phyloP scores from a whole-genome alignment of 1,140 invertebrate species.

The Neotoxoptera formosana region DNA sequence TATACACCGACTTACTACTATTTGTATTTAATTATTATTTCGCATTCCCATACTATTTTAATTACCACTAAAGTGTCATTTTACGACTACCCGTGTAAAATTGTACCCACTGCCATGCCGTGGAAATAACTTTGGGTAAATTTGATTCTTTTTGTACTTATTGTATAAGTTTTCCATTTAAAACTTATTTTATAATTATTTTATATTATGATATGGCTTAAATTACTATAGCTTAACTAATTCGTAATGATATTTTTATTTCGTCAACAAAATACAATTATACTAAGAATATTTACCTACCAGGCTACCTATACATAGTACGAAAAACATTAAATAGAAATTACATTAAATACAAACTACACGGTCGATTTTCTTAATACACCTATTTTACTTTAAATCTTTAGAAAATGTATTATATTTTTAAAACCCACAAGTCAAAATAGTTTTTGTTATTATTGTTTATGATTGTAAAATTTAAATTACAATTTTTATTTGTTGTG shows the following conservation, averaged over 20 bases:
- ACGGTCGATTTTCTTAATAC: not conserved
- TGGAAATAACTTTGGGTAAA: not conserved
- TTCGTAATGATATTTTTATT: not conserved
- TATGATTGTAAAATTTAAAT: not conserved
- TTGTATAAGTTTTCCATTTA: not conserved
- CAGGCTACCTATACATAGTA: not conserved
- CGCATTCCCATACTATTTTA: not conserved
- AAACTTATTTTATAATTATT: too few species aligned
- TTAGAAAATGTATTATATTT: too few species aligned
- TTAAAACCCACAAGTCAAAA: not conserved
- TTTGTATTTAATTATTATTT: not conserved
- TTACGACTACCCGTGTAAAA: not conserved
- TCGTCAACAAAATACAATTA: not conserved
- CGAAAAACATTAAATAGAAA: not conserved
- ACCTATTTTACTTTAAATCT: not conserved
- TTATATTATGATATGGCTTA: not conserved
- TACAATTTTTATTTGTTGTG: not conserved
- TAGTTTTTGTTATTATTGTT: not conserved
- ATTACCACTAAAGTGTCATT: not conserved
- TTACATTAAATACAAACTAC: not conserved
- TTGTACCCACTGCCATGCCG: not conserved
- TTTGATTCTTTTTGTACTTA: not conserved
- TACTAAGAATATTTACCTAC: not conserved
- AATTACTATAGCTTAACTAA: not conserved
- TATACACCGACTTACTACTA: not conserved